Base-by-base conservation (phyloP, 1,140 invertebrate genomes). In the Drosophila arawakana region DNA sequence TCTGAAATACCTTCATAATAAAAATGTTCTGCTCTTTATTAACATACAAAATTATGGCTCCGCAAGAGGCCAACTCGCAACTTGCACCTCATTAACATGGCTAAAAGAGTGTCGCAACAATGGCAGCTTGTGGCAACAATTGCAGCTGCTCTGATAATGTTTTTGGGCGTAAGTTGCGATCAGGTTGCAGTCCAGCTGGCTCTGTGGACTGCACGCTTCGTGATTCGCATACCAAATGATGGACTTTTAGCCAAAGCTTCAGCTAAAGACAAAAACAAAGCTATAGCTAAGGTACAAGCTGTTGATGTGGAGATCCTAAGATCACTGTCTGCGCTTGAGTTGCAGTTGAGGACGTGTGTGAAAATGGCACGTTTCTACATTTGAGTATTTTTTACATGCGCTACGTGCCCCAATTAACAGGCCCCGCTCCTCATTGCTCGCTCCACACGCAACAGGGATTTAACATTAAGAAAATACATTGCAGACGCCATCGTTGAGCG, bases 331-430 rank as follows among this genome's bases (percentile, higher is more conserved):
- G 50, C 15, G 34, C 50, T 59, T 21, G 54, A 43, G 46, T 59
- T 73, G 69, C 68, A 84, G 57, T 15, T 52, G 66, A 68, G 63
- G 73, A 84, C 81, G 81, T 84, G 81, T 84, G 81, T 84, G 81
- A 84, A 84, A 84, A 84, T 84, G 81, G 81, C 81, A 84, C 81
- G 81, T 84, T 84, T 84, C 77, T 74, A 80, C 77, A 84, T 84
- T 84, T 84, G 81, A 84, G 81, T 82, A 65, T 82, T 75, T 80
- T 70, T 80, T 83, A 76, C 80, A 83, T 75, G 81, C 81, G 81
- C 43, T 74, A 84, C 81, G 81, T 84, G 81, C 81, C 74, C 83
- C 81, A 84, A 84, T 84, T 84, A 84, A 84, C 71, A 55, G 0
- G 47, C 47, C n/a, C 6, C 55, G 3, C 21, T 8, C 34, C 35